Percentiles rank a stretch among this genome's conserved stretches.
Conservation (phyloP, 2,113 vertebrate species). For the Calyptommatus sinebrachiatus region DNA sequence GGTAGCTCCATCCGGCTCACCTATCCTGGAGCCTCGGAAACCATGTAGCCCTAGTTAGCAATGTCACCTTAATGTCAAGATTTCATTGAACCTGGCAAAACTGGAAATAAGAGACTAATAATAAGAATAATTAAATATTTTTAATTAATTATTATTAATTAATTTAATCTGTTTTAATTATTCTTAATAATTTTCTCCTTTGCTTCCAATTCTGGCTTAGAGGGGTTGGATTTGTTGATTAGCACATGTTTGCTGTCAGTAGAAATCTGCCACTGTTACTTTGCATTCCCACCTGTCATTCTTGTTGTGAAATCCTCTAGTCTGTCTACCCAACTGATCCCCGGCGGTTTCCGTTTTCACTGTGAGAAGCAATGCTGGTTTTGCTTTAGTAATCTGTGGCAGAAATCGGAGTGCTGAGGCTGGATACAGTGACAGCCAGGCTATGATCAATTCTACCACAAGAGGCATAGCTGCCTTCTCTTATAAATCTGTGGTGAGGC, state of each 20-base stretch:
- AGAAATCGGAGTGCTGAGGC: neutral
- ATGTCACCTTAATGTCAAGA: constrained; percentile 50
- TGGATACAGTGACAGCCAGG: constrained; percentile 5
- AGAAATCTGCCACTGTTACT: neutral
- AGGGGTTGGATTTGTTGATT: neutral
- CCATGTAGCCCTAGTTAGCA: constrained; percentile 26
- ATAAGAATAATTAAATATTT: too few relatives aligned
- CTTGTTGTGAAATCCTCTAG: constrained; percentile 44
- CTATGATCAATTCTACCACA: neutral
- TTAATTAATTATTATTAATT: too few relatives aligned
- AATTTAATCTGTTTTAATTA: too few relatives aligned
- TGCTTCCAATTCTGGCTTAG: neutral
- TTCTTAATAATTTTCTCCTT: constrained; percentile 21
- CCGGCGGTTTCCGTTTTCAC: neutral
- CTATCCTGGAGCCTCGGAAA: neutral
- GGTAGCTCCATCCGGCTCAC: neutral
- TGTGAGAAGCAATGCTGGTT: neutral
- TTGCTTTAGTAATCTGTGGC: constrained; percentile 8
- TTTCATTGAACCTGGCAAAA: constrained; percentile 46
- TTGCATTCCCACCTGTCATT: neutral
- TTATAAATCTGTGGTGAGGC: too few relatives aligned
- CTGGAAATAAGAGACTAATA: constrained; percentile 28
- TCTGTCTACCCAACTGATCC: constrained; percentile 13
- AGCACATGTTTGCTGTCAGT: neutral
- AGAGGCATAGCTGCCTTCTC: too few relatives aligned